Base-by-base conservation (phyloP, 1,140 invertebrate genomes). In the Caenorhabditis latens region DNA sequence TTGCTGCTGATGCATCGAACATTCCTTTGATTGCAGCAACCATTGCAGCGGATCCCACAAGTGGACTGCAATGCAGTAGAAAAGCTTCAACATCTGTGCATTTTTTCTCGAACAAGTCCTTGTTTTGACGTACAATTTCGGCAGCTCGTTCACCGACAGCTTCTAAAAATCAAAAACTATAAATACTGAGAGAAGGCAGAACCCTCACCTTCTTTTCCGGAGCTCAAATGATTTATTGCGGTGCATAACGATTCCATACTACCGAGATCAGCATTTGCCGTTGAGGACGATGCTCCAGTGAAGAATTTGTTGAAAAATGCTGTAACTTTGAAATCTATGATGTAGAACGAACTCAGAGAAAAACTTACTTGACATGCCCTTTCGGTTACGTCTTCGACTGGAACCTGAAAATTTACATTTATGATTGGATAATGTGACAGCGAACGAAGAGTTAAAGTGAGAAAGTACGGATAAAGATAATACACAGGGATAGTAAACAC, bases 21-120 rank as follows among this genome's bases (percentile, higher is more conserved):
- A 85, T 75, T 50, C 48, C 84, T 53, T 85, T 85, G 6, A 85
- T 53, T 42, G 63, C 53, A n/a, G 84, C 67, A 40, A 79, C 58
- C 46, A 79, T 53, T 19, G 67, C 40, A 19, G 63, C 50, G 21
- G 63, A 63, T 13, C 55, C 55, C 21, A 79, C 84, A 21, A 42
- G 16, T 32, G 67, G 53, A 58, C 50, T 85, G 16, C 46, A 50
- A 24, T 71, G 21, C 9, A 42, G 6, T 13, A 85, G 21, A 19
- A 85, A 53, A 4, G 21, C 48, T 57, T 85, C 84, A 7, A 75
- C n/a, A 19, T 85, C 84, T 16, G 19, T 24, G 16, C 53, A 6
- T 57, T 85, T 85, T 16, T 75, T 65, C 32, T 85, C 84, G 24
- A 85, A 63, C 0, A 85, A 19, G 16, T 85, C 84, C 32, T 75